Base-by-base conservation (phyloP, 1,140 invertebrate species). In the Proales similis region DNA sequence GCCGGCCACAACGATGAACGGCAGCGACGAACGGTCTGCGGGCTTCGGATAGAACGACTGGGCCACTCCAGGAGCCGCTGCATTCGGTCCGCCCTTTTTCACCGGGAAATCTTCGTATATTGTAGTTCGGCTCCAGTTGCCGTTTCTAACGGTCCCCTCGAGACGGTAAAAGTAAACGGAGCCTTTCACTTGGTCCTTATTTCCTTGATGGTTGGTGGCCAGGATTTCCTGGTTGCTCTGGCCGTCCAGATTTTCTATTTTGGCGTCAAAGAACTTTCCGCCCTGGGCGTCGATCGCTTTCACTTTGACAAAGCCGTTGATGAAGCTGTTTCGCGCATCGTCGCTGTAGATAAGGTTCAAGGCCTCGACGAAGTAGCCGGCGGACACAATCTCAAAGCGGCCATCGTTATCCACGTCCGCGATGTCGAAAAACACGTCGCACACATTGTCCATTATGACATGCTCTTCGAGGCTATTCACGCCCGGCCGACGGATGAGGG, bases 381-480 rank as follows among this genome's bases (percentile, higher is more conserved):
- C 51, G 39, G 36, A n/a, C 20, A 57, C 22, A 19, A 57, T 57
- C 29, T 57, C 51, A 57, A 57, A 39, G 6, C 51, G 33, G 20
- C 51, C 51, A 42, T 57, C 51, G 30, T 42, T 26, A 26, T 57
- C 51, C 17, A 57, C 29, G 45, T 57, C 51, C 29, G 36, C 51
- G n/a, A 57, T 42, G 22, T 57, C 51, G 45, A 57, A 57, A 57
- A 57, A 57, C 11, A 57, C 32, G 17, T 57, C 51, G 45, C 51
- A 57, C 19, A 9, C 51, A 57, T 57, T 42, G 32, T 57, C 45
- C 12, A 57, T 12, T 19, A 57, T 57, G 27, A 57, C 51, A 42
- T 57, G 39, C 20, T 57, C 51, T 2, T 11, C 17, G 38, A 42
- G 45, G 2, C 39, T 9, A 11, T 12, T 19, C 11, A 42, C 39